phyloP scores from a whole-genome alignment of 2,113 vertebrate genomes.

The Tetrax tetrax region DNA sequence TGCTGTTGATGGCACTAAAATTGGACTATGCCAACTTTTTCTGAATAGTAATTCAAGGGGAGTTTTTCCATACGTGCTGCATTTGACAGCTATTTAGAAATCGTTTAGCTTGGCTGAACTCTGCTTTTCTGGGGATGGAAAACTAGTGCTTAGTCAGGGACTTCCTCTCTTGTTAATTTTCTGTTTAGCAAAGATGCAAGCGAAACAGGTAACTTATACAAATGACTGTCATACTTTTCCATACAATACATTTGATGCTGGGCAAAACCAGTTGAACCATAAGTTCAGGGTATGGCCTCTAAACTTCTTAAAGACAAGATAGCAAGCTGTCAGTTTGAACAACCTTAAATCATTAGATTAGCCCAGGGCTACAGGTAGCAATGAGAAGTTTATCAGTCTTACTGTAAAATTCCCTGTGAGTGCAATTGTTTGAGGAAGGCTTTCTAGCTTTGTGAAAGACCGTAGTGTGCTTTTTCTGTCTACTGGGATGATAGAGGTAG shows the following conservation, averaged over 20 bases:
- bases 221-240: background rate
- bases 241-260: background rate
- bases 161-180: background rate
- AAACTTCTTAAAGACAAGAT: background rate
- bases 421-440: background rate
- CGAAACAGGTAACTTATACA: background rate
- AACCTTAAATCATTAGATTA: background rate
- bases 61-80: background rate
- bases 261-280: background rate
- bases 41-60: background rate
- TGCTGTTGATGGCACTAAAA: background rate
- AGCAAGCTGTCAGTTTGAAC: background rate
- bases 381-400: background rate
- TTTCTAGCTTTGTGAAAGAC: background rate
- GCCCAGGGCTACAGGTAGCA: background rate
- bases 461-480: background rate
- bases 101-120: background rate
- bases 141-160: background rate
- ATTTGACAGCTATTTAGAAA: background rate
- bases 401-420: background rate
- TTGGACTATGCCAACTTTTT: background rate
- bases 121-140: background rate
- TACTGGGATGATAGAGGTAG: background rate
- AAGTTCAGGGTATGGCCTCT: background rate
- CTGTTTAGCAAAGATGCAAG: background rate